Evolutionary conservation across 2,888 invertebrate species (phyloP).

Genomic region (Mythimna ferrago): DNA sequence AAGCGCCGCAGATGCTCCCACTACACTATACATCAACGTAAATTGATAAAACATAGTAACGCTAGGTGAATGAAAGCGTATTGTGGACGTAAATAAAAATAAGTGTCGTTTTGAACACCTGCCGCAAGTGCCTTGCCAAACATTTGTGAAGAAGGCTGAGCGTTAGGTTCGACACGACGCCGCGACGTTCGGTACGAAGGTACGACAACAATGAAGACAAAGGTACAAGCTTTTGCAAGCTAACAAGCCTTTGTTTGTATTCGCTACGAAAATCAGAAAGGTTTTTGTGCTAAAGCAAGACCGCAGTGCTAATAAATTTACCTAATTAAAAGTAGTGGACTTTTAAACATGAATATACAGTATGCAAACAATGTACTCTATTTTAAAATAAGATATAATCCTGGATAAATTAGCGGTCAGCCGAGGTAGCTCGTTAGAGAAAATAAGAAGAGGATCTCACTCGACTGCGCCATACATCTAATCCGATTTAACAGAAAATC

Average conservation of each 20-base stretch:
- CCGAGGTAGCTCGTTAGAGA: slow-evolving; percentile 8
- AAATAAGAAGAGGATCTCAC: slow-evolving; percentile 29
- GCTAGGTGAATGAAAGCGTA: slow-evolving; percentile 39
- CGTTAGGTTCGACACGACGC: slow-evolving; percentile 14
- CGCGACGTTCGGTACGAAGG: background rate
- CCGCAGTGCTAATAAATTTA: slow-evolving; percentile 33
- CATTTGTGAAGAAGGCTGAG: slow-evolving; percentile 17
- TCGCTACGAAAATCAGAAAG: slow-evolving; percentile 18
- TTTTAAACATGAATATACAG: slow-evolving; percentile 10
- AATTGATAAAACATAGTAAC: slow-evolving; percentile 65
- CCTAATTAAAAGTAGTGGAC: slow-evolving; percentile 38
- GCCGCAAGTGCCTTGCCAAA: slow-evolving; percentile 15
- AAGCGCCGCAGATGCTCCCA: slow-evolving; percentile 64
- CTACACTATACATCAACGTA: slow-evolving; percentile 38
- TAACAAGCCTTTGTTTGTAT: slow-evolving; percentile 27
- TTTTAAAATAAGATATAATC: slow-evolving; percentile 27
- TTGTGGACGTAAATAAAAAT: slow-evolving; percentile 32
- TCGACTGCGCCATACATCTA: slow-evolving; percentile 16
- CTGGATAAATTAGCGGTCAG: slow-evolving; percentile 32
- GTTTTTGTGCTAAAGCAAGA: slow-evolving; percentile 1
- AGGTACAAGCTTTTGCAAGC: slow-evolving; percentile 7
- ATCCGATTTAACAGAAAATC: slow-evolving; percentile 34
- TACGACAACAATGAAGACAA: slow-evolving; percentile 17
- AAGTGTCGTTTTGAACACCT: slow-evolving; percentile 39
- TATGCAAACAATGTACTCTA: background rate